Evolutionary conservation across 2,888 invertebrate species (phyloP).

Genomic region (Eupithecia abbreviata): DNA sequence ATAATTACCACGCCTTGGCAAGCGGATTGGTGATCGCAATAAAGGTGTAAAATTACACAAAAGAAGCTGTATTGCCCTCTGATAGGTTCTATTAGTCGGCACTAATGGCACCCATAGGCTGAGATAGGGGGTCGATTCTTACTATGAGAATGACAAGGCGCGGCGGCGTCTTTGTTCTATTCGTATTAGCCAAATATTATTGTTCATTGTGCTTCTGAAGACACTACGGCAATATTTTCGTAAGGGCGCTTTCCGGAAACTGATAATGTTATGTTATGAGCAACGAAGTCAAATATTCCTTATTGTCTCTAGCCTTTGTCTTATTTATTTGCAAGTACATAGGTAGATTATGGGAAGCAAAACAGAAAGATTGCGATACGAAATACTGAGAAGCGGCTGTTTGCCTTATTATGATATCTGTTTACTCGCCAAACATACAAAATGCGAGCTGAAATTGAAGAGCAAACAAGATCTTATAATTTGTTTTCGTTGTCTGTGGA

Average conservation of each 20-base stretch:
- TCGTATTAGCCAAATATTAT: neutral
- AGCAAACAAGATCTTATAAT: conserved; percentile 41
- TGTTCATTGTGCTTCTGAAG: conserved; percentile 6
- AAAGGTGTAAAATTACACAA: neutral
- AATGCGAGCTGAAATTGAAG: conserved; percentile 39
- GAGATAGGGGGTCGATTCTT: neutral
- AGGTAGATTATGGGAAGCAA: conserved; percentile 29
- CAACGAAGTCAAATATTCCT: conserved; percentile 19
- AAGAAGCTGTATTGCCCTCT: neutral
- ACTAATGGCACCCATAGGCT: neutral
- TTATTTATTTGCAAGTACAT: conserved; percentile 26
- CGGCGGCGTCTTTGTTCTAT: neutral
- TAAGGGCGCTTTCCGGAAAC: conserved; percentile 30
- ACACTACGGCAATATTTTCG: conserved; percentile 19
- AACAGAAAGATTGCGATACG: conserved; percentile 34
- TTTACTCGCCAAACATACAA: conserved; percentile 41
- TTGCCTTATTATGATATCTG: conserved; percentile 44
- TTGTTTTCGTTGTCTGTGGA: conserved; percentile 37
- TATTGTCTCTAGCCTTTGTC: conserved; percentile 23
- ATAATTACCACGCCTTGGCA: neutral
- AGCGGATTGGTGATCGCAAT: neutral
- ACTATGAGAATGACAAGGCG: neutral
- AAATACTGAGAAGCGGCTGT: conserved; percentile 36
- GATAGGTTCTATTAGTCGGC: neutral
- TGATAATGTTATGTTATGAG: conserved; percentile 11